These are phyloP conservation scores for Spisula subtruncata DNA, from an alignment of 2,888 invertebrate genomes.

Conservation along the genomic window DNA sequence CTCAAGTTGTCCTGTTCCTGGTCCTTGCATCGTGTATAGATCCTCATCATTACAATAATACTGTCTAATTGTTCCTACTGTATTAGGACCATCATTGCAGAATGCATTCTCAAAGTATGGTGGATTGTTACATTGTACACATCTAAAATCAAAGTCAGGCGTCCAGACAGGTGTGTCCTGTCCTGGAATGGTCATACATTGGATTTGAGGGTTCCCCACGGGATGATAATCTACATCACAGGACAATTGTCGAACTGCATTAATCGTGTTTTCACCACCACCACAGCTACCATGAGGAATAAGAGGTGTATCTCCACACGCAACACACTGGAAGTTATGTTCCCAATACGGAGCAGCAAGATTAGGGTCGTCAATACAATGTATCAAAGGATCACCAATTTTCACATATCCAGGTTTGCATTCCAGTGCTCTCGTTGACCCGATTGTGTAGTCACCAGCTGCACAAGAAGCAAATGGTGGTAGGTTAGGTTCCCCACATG, in stretches of 20 bases:
- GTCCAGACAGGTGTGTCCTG: conserved; percentile 18
- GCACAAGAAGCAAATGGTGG: conserved; percentile 32
- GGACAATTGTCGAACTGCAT: conserved; percentile 17
- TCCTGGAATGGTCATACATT: conserved; percentile 26
- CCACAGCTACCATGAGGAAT: conserved; percentile 41
- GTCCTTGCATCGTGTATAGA: conserved; percentile 60
- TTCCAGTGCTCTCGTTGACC: conserved; percentile 33
- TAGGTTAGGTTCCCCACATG: too few relatives aligned
- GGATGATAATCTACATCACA: conserved; percentile 47
- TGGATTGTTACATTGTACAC: conserved; percentile 62
- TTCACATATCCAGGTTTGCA: conserved; percentile 48
- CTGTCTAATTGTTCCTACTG: conserved; percentile 38
- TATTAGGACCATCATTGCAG: conserved; percentile 51
- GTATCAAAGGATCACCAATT: conserved; percentile 46
- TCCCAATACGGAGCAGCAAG: conserved; percentile 23
- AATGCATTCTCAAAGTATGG: conserved; percentile 62
- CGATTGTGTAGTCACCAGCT: conserved; percentile 51
- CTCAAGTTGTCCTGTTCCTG: conserved; percentile 15
- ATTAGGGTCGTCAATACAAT: conserved; percentile 35
- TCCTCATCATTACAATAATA: conserved; percentile 55
- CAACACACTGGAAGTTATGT: conserved; percentile 46
- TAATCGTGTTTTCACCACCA: conserved; percentile 27
- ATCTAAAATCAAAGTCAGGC: conserved; percentile 48
- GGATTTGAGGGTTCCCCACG: conserved; percentile 42
- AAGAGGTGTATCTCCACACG: conserved; percentile 58